Conservation (phyloP, 64 coral and sea anemone species). For the Pocillopora damicornis region DNA sequence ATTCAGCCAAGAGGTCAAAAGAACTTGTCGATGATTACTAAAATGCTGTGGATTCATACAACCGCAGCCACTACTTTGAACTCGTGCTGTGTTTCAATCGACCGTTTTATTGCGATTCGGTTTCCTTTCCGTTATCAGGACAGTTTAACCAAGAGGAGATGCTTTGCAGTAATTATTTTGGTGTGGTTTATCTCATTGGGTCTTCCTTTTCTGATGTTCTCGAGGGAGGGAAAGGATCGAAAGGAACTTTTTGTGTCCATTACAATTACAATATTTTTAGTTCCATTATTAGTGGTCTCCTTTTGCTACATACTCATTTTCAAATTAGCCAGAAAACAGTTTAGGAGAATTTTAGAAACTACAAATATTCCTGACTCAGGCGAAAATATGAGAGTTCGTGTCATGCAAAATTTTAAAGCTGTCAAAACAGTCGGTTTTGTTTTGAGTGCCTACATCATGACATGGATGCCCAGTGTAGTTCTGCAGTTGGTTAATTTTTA, state of each 20-base stretch:
- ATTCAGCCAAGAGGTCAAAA: background rate
- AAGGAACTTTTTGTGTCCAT: background rate
- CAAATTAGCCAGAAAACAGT: constrained; percentile 1
- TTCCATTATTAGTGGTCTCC: background rate
- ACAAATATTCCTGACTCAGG: too few relatives aligned
- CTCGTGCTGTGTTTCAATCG: too few relatives aligned
- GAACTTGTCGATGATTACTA: too few relatives aligned
- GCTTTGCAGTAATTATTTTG: background rate
- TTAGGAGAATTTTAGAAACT: too few relatives aligned
- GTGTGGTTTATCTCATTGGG: background rate
- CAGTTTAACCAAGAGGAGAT: background rate
- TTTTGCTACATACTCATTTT: constrained; percentile 9
- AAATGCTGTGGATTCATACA: background rate
- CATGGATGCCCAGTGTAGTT: too few relatives aligned
- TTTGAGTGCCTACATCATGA: too few relatives aligned
- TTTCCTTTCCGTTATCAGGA: constrained; percentile 23
- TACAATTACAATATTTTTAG: background rate
- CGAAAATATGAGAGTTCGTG: too few relatives aligned
- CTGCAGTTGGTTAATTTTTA: too few relatives aligned
- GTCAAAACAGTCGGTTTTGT: too few relatives aligned
- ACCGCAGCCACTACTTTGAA: background rate
- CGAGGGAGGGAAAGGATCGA: background rate
- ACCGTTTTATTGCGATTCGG: constrained; percentile 6
- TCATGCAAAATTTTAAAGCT: too few relatives aligned
- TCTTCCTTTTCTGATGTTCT: background rate